Evolutionary conservation across 2,888 invertebrate species (phyloP).

Genomic region (Colletes collaris): DNA sequence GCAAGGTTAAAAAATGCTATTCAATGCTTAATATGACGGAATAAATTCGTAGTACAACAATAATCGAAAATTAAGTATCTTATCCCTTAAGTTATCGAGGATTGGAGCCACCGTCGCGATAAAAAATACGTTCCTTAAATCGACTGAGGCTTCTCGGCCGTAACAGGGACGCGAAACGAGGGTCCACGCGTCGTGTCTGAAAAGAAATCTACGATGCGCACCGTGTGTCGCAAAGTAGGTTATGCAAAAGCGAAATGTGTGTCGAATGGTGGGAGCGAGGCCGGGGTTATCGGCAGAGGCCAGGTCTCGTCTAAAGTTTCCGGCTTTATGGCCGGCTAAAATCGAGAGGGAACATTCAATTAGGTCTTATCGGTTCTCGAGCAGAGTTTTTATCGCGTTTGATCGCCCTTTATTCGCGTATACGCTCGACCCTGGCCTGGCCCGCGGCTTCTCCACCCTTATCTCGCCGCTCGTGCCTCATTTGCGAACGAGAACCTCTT

Average conservation of each 20-base stretch:
- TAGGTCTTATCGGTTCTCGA: conserved; percentile 70
- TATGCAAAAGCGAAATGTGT: conserved; percentile 26
- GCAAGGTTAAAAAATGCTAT: too few relatives aligned
- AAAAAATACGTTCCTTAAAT: too few relatives aligned
- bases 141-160: too few relatives aligned
- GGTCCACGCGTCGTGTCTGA: not conserved
- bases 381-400: conserved; percentile 71
- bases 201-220: too few relatives aligned
- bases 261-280: conserved; percentile 7
- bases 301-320: conserved; percentile 27
- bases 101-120: too few relatives aligned
- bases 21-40: too few relatives aligned
- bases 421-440: conserved; percentile 56
- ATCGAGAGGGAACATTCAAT: conserved; percentile 68
- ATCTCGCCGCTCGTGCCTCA: conserved; percentile 72
- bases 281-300: conserved; percentile 17
- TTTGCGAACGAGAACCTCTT: conserved; percentile 68
- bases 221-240: conserved; percentile 3
- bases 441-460: conserved; percentile 68
- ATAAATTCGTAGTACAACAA: too few relatives aligned
- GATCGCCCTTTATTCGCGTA: conserved; percentile 71
- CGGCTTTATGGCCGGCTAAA: conserved; percentile 44
- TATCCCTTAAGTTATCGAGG: too few relatives aligned
- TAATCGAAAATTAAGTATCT: too few relatives aligned
- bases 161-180: too few relatives aligned